Evolutionary conservation across 2,797 vertebrate species (phyloP), one percentile per base, ranked within the genome.

Genomic region (Sparus aurata): DNA sequence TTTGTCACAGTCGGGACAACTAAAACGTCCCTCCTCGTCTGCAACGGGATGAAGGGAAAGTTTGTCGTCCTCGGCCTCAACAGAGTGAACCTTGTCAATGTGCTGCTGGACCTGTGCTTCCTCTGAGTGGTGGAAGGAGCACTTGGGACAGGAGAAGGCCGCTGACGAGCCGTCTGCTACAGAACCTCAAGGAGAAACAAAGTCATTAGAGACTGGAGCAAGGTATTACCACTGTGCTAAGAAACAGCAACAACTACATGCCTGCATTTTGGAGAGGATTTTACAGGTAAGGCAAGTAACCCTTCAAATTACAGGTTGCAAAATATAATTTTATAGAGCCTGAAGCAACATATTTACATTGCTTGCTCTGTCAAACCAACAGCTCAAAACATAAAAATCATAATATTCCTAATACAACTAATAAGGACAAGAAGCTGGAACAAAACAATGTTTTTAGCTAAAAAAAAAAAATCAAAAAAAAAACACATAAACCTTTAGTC

Each of bases 1-100:
- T 86, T 95, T 95, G n/a, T 89, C 78, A 27, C 96, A 96, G 75
- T 94, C 87, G 0, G 78, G 52, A 72, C 96, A 96, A 63, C 0
- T 71, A 5, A 89, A 93, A 22, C 60, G 84, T 62, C 83, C 89
- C 2, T 79, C 91, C 43, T 69, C 86, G 25, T 76, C 85, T 0
- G 53, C 0, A 0, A 50, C 71, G 10, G 49, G 45, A 47, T 59
- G 82, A 50, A 46, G 27, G 17, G 54, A 18, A 4, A 12, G 23
- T 9, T 73, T 57, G 23, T 80, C 65, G 0, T 84, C 87, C 34
- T 76, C 64, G 0, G 61, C 10, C 30, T 80, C 60, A 12, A 1
- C 49, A 23, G 65, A 74, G 66, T 80, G 83, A 41, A 69, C 66
- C 0, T 16, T 67, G 38, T 88, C 55, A 0, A 88, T 76, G 69